Conservation (phyloP, 2,113 vertebrate species). For the Polypterus bichir region DNA sequence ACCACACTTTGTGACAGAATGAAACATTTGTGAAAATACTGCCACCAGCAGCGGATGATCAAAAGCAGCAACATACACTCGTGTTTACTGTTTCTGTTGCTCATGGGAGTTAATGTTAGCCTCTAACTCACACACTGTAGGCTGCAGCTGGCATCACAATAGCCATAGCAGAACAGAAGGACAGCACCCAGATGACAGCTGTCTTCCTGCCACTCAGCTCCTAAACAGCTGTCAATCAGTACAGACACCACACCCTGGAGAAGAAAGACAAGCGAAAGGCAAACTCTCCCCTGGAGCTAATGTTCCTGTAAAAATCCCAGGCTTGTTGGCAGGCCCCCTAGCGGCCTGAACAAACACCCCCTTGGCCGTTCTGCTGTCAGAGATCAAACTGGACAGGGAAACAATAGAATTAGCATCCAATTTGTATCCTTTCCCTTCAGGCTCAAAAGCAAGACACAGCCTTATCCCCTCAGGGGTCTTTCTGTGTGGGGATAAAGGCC, state of each 20-base stretch:
- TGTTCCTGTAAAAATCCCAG: constrained; percentile 36
- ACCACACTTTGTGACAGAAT: too few species aligned
- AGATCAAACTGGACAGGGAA: constrained; percentile 26
- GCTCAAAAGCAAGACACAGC: constrained; percentile 25
- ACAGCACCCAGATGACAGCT: constrained; percentile 68
- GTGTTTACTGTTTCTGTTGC: too few species aligned
- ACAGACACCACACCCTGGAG: constrained; percentile 34
- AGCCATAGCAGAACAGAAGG: constrained; percentile 43
- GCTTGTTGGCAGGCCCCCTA: constrained; percentile 24
- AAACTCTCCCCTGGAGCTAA: constrained; percentile 24
- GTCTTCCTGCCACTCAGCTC: constrained; percentile 54
- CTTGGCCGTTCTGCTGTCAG: constrained; percentile 21
- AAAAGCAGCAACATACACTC: too few species aligned
- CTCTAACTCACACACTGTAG: background rate
- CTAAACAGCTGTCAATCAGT: constrained; percentile 57
- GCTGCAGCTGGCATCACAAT: constrained; percentile 59
- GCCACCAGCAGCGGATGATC: too few species aligned
- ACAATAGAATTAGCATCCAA: constrained; percentile 46
- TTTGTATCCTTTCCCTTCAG: constrained; percentile 44
- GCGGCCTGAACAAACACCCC: constrained; percentile 36
- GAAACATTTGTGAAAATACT: too few species aligned
- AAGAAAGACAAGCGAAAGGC: constrained; percentile 23
- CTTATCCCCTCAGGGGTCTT: constrained; percentile 41
- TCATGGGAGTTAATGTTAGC: too few species aligned
- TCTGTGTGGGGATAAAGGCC: constrained; percentile 46